Conservation (phyloP, 2,888 invertebrate genomes). For the Pogonocherus hispidulus region DNA sequence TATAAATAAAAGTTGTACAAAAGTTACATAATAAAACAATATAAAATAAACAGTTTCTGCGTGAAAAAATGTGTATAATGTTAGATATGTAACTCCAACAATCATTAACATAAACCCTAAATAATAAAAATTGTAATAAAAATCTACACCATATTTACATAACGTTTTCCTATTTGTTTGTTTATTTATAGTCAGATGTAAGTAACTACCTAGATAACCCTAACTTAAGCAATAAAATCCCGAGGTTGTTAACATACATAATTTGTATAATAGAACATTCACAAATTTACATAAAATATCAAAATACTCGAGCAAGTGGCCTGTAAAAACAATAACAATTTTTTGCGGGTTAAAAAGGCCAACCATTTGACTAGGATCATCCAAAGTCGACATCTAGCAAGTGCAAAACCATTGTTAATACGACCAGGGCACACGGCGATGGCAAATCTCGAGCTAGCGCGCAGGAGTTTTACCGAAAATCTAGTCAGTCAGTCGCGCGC, state of each 20-base stretch:
- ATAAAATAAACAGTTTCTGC: too few relatives aligned
- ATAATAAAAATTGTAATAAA: background rate
- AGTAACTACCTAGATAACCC: background rate
- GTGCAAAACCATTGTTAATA: constrained; percentile 36
- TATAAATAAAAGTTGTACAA: too few relatives aligned
- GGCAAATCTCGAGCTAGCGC: constrained; percentile 39
- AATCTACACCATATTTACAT: background rate
- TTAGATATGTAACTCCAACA: too few relatives aligned
- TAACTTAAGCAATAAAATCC: background rate
- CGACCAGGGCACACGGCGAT: constrained; percentile 22
- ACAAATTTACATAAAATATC: background rate
- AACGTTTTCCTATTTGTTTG: background rate
- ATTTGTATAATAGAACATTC: background rate
- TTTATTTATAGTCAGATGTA: background rate
- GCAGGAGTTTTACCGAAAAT: constrained; percentile 43
- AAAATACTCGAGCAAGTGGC: background rate
- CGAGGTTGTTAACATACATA: background rate
- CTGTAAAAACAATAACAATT: background rate
- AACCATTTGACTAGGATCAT: background rate
- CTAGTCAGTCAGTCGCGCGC: constrained; percentile 44
- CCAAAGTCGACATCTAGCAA: background rate
- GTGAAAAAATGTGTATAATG: too few relatives aligned
- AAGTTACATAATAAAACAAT: too few relatives aligned
- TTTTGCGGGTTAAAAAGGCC: background rate
- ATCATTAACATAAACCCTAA: too few relatives aligned